A percentile compares a stretch with the other conserved stretches of the same genome.
These are phyloP conservation scores for Amphiura filiformis DNA, from an alignment of 35 echinoderm and acorn worm genomes.

Conservation along the genomic window DNA sequence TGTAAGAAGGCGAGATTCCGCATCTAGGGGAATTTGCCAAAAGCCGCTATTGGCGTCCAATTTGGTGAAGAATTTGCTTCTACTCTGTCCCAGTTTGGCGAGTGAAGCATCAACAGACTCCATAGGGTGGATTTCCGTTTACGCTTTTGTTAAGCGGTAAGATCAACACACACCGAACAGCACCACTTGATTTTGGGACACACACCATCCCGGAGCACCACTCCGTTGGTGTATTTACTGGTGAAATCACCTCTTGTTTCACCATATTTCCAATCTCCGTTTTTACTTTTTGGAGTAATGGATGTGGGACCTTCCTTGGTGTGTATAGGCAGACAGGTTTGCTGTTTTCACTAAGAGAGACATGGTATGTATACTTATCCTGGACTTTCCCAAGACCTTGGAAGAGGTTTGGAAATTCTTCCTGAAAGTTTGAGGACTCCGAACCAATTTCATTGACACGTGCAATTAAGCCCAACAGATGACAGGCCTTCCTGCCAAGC, in stretches of 20 bases:
- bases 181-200: constrained; percentile 51
- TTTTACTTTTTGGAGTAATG: constrained; percentile 34
- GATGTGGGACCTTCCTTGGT: constrained; percentile 44
- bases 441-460: constrained; percentile 21
- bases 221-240: constrained; percentile 43
- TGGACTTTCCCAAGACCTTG: constrained; percentile 42
- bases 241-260: constrained; percentile 50
- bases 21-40: constrained; percentile 61
- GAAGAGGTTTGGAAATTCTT: constrained; percentile 42
- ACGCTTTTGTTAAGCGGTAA: constrained; percentile 56
- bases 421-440: neutral
- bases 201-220: constrained; percentile 58
- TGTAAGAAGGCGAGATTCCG: constrained; percentile 30
- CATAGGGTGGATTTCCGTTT: constrained; percentile 25
- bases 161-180: constrained; percentile 41
- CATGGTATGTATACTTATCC: constrained; percentile 20
- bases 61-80: constrained; percentile 44
- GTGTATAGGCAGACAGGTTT: constrained; percentile 31
- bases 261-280: constrained; percentile 44
- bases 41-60: constrained; percentile 63
- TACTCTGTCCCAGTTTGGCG: constrained; percentile 3
- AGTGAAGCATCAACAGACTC: constrained; percentile 49
- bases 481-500: constrained; percentile 30
- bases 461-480: constrained; percentile 24
- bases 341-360: constrained; percentile 25